A percentile compares a stretch with the other conserved stretches of the same genome.
Conservation (phyloP, 1,140 invertebrate genomes). For the Ctenoplectra terminalis region DNA sequence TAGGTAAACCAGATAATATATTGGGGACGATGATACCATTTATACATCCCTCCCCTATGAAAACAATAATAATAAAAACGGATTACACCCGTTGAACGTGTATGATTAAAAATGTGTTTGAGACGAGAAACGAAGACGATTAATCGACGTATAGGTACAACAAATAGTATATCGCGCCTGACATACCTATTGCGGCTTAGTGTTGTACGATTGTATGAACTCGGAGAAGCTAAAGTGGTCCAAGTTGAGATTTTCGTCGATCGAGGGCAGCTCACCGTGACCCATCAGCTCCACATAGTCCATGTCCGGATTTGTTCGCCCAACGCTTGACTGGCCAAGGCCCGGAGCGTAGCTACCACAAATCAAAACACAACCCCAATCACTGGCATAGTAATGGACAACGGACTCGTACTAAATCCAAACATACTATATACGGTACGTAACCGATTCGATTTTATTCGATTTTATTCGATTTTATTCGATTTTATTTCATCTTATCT, state of each 20-base stretch:
- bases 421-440: not conserved
- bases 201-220: constrained; percentile 78
- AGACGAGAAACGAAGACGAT: constrained; percentile 27
- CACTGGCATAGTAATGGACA: constrained; percentile 74
- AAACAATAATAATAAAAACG: constrained; percentile 37
- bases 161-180: constrained; percentile 23
- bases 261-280: constrained; percentile 75
- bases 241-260: constrained; percentile 81
- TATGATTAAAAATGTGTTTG: constrained; percentile 13
- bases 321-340: constrained; percentile 78
- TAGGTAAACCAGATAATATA: not conserved
- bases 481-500: too few relatives aligned
- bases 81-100: not conserved
- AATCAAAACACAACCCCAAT: constrained; percentile 83
- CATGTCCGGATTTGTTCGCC: constrained; percentile 77
- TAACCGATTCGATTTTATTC: not conserved
- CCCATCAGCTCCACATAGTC: constrained; percentile 80
- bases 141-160: constrained; percentile 15
- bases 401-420: constrained; percentile 11
- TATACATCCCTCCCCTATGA: constrained; percentile 56
- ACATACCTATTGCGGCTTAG: constrained; percentile 77
- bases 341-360: constrained; percentile 82
- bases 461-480: too few relatives aligned
- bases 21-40: constrained; percentile 1
- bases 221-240: constrained; percentile 78